Evolutionary conservation across 2,797 vertebrate genomes (phyloP), one percentile per base, ranked within the genome.

Genomic region (Calcarius lapponicus): DNA sequence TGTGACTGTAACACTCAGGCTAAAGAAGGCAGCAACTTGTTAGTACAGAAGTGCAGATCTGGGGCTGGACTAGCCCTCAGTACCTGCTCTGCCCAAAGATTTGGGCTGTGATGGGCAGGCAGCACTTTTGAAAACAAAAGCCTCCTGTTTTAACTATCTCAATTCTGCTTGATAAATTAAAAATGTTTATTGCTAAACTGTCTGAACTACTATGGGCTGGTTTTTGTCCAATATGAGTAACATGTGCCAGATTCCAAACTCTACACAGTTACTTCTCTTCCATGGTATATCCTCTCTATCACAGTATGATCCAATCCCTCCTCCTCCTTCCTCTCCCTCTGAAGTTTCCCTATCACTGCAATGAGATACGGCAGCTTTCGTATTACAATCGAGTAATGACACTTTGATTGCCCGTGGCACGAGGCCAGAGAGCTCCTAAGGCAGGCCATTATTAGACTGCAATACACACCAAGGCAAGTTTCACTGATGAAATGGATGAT

Each of bases 371-470:
- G 50, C 51, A 70, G 70, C 60, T 80, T 86, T 53, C 28, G 9
- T 58, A 70, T 31, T 48, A 64, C 0, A 0, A 91, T 81, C 1
- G 0, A 86, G 82, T 66, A 93, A 91, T 24, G 79, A 83, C 50
- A 71, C 75, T 78, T 83, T 45, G 84, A 91, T 60, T 86, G 95
- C 45, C 67, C 2, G 2, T 88, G 95, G 91, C 89, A 91, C 47
- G 45, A 90, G 32, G 90, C 90, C 93, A 96, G 92, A 38, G 50
- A 90, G 43, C 65, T 91, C 78, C 89, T 71, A 54, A 95, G 78
- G 53, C 82, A 90, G 72, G 51, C 51, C 93, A 84, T 86, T 88
- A 82, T 67, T 28, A 64, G 69, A 9, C 20, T 80, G 80, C 75
- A 93, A 83, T 8, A 76, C 57, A 90, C 57, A 81, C 50, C 65